phyloP scores from a whole-genome alignment of 2,797 vertebrate species.

The Monodelphis domestica region DNA sequence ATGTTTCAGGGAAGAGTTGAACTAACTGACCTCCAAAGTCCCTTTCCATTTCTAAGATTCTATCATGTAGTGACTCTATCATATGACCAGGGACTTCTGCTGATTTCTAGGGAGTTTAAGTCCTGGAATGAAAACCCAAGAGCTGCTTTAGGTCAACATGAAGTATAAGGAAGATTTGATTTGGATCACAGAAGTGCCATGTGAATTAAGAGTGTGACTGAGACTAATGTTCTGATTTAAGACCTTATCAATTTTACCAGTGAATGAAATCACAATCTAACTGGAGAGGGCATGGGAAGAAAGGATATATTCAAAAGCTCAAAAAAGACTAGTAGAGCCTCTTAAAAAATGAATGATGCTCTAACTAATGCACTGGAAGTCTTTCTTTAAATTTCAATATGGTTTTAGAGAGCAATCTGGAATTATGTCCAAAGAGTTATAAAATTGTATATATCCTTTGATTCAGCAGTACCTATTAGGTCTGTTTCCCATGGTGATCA shows the following conservation, averaged over 20 bases:
- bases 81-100: slow-evolving; percentile 21
- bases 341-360: background rate
- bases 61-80: slow-evolving; percentile 47
- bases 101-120: slow-evolving; percentile 69
- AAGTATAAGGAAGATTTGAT: slow-evolving; percentile 68
- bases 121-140: slow-evolving; percentile 65
- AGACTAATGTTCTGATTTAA: slow-evolving; percentile 50
- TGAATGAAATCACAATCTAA: slow-evolving; percentile 60
- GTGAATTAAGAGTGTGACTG: slow-evolving; percentile 49
- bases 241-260: slow-evolving; percentile 54
- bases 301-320: background rate
- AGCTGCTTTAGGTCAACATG: slow-evolving; percentile 46
- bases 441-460: too few species aligned
- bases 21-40: background rate
- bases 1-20: background rate
- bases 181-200: slow-evolving; percentile 66
- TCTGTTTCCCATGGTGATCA: too few species aligned
- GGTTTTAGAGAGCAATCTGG: too few species aligned
- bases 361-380: background rate
- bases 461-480: too few species aligned
- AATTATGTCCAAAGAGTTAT: slow-evolving; percentile 65
- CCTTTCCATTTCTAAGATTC: background rate
- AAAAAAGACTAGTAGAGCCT: background rate
- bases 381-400: slow-evolving; percentile 35
- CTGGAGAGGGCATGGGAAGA: slow-evolving; percentile 6